These are phyloP conservation scores for Rhabditoides inermis DNA, from an alignment of 2,888 invertebrate species.

Conservation along the genomic window DNA sequence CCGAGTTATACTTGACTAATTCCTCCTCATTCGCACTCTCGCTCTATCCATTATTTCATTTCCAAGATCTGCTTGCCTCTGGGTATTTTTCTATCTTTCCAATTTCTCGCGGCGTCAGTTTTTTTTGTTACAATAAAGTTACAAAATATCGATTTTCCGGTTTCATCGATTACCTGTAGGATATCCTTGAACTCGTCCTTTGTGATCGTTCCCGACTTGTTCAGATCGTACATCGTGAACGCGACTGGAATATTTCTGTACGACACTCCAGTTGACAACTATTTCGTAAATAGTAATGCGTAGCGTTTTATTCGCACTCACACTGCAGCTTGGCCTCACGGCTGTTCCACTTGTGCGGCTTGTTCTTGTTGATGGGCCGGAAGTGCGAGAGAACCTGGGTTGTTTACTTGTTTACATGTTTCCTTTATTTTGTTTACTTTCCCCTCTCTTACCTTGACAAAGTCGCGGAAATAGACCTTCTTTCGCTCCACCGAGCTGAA, in stretches of 20 bases:
- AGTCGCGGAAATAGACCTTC: slow-evolving; percentile 46
- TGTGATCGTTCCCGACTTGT: slow-evolving; percentile 71
- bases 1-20: too few relatives aligned
- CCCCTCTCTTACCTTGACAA: slow-evolving; percentile 36
- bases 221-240: slow-evolving; percentile 97
- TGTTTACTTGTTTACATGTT: neutral
- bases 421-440: neutral
- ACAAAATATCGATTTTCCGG: neutral
- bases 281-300: too few relatives aligned
- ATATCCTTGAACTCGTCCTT: slow-evolving; percentile 69
- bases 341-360: slow-evolving; percentile 82
- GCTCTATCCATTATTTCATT: too few relatives aligned
- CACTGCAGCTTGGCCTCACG: slow-evolving; percentile 89
- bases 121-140: neutral
- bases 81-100: neutral
- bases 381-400: slow-evolving; percentile 72
- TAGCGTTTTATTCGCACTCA: slow-evolving; percentile 57
- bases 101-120: neutral
- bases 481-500: slow-evolving; percentile 32
- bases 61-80: too few relatives aligned
- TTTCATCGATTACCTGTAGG: slow-evolving; percentile 28
- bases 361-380: slow-evolving; percentile 81
- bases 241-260: slow-evolving; percentile 75
- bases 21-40: too few relatives aligned
- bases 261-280: too few relatives aligned